These are phyloP conservation scores for Falco cherrug DNA, from an alignment of 2,797 vertebrate species.

Conservation along the genomic window DNA sequence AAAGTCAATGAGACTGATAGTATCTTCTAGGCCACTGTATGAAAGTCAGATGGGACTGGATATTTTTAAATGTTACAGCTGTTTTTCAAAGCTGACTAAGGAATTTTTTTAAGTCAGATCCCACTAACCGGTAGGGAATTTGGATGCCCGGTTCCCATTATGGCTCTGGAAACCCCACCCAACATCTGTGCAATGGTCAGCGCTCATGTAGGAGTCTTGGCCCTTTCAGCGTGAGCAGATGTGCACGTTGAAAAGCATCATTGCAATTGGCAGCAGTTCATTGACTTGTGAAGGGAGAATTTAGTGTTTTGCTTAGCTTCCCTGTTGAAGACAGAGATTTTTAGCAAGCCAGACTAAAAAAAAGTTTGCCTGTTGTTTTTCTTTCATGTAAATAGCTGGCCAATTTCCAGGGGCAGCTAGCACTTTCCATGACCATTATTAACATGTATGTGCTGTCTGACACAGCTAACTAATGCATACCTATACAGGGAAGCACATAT, in stretches of 20 bases:
- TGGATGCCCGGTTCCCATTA: not conserved
- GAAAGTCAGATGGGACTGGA: not conserved
- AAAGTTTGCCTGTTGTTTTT: not conserved
- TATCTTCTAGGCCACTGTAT: not conserved
- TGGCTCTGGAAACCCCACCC: constrained; percentile 5
- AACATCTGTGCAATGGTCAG: constrained; percentile 28
- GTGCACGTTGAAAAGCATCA: not conserved
- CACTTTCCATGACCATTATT: not conserved
- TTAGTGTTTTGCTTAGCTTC: not conserved
- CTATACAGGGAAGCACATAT: not conserved
- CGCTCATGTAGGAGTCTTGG: not conserved
- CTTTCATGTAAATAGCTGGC: not conserved
- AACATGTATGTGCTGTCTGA: not conserved
- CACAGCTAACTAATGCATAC: not conserved
- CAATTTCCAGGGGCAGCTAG: not conserved
- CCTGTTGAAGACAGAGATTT: not conserved
- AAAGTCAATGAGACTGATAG: not conserved
- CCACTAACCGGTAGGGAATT: constrained; percentile 12
- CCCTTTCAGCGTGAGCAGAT: not conserved
- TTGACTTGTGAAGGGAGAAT: not conserved
- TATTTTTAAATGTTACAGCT: constrained; percentile 11
- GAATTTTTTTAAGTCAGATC: not conserved
- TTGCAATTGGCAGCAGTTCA: not conserved
- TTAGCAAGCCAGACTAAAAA: not conserved
- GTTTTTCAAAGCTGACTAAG: not conserved